These are phyloP conservation scores for Drosophila grimshawi DNA, from an alignment of 1,140 invertebrate species.

Conservation along the genomic window DNA sequence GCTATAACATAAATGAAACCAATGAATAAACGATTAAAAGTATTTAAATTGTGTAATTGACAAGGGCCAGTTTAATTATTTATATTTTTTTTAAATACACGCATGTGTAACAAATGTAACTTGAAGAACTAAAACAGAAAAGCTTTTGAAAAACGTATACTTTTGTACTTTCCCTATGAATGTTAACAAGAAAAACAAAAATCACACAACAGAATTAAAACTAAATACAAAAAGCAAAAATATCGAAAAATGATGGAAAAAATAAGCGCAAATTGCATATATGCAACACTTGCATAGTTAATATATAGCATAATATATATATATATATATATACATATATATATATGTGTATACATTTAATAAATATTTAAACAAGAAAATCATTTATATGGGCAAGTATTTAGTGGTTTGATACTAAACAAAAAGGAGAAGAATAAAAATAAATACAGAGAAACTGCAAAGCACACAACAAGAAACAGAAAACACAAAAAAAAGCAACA, in stretches of 20 bases:
- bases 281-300: conserved; percentile 67
- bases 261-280: conserved; percentile 64
- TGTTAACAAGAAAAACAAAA: conserved; percentile 47
- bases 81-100: conserved; percentile 17
- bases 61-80: conserved; percentile 28
- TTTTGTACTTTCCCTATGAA: conserved; percentile 79
- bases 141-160: conserved; percentile 79
- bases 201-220: conserved; percentile 16
- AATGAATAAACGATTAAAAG: background rate
- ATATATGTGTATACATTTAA: conserved; percentile 49
- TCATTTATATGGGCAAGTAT: conserved; percentile 75
- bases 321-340: conserved; percentile 53
- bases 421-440: conserved; percentile 23
- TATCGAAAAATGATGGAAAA: conserved; percentile 37
- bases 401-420: conserved; percentile 67
- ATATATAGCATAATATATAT: conserved; percentile 74
- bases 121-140: conserved; percentile 54
- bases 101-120: conserved; percentile 41
- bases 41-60: conserved; percentile 11
- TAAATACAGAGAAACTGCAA: conserved; percentile 24
- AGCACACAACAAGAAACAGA: conserved; percentile 36
- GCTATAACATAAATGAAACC: background rate
- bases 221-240: conserved; percentile 21
- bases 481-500: conserved; percentile 14
- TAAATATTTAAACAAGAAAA: conserved; percentile 74